Base-by-base conservation (phyloP, 2,888 invertebrate genomes). In the Asteroscopus sphinx region DNA sequence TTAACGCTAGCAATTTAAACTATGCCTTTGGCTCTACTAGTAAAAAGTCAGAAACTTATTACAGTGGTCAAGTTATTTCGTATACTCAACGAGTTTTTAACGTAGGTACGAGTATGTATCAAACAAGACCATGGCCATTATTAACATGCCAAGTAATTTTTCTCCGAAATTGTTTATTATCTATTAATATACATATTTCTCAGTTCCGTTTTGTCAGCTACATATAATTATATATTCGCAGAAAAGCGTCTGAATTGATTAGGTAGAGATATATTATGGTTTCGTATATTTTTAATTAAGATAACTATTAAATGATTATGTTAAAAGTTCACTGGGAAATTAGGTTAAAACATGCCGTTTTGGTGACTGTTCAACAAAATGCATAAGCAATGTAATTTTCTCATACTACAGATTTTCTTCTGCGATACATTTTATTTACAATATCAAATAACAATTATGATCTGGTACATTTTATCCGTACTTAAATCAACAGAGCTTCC, bases 291-390 rank as follows among this genome's bases (percentile, higher is more conserved):
- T 39, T 49, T 16, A 6, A 17, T 48, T 58, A 45, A 9, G 12
- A 47, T 33, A 30, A 26, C 15, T 39, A 33, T 30, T 7, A 44
- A 42, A 21, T 5, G 13, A 7, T 8, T 11, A 45, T 15, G 42
- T 45, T 62, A 83, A 87, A 87, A 86, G 87, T 79, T 84, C 73
- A 64, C 72, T 39, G 51, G 70, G 59, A 70, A 70, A 85, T 87
- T 85, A 86, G 76, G 75, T 69, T 82, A 80, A 82, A 85, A 80
- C 73, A 63, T n/a, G n/a, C n/a, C 25, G 9, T 63, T 57, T 74
- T 26, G 8, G 16, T 25, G 11, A 21, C 45, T 37, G 32, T 32
- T 12, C 5, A 32, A 32, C 13, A 12, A 6, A 12, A 32, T 12
- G 32, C 12, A 32, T 5, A 3, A 32, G 5, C 1, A 28, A 8